These are phyloP conservation scores for Macrotrachela quadricornifera DNA, from an alignment of 1,140 invertebrate species.

Conservation along the genomic window DNA sequence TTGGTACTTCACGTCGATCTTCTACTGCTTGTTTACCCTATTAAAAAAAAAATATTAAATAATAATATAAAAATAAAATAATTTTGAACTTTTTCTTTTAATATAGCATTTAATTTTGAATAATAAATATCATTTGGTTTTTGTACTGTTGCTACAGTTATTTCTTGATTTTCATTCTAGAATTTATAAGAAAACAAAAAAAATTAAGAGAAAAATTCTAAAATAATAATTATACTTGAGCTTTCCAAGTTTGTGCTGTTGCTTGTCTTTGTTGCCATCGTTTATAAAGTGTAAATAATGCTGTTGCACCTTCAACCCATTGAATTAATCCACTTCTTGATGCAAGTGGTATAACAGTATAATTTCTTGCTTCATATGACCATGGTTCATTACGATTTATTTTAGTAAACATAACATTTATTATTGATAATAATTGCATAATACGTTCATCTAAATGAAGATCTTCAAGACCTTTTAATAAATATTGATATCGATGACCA, in stretches of 20 bases:
- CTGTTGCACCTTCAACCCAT: constrained; percentile 88
- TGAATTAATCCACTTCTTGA: constrained; percentile 82
- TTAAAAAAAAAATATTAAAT: no score
- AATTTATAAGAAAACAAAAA: no score
- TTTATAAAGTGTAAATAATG: constrained; percentile 38
- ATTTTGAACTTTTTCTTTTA: constrained; percentile 50
- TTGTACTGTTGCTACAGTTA: constrained; percentile 19
- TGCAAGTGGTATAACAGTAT: constrained; percentile 83
- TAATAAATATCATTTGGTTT: constrained; percentile 78
- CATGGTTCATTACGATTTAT: constrained; percentile 11
- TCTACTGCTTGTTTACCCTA: constrained; percentile 29
- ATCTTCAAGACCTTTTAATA: constrained; percentile 95
- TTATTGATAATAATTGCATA: constrained; percentile 87
- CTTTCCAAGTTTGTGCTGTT: constrained; percentile 17
- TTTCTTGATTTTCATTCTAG: no score
- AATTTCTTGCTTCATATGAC: constrained; percentile 64
- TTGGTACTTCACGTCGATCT: constrained; percentile 73
- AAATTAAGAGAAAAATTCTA: no score
- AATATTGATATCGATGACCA: constrained; percentile 70
- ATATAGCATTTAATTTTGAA: constrained; percentile 58
- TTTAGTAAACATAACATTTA: constrained; percentile 46
- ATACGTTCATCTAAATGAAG: constrained; percentile 89
- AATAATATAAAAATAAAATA: no score
- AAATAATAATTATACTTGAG: not conserved
- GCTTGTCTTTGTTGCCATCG: constrained; percentile 76